Conservation (phyloP, 2,113 vertebrate species). For the Sarotherodon lohbergeri region DNA sequence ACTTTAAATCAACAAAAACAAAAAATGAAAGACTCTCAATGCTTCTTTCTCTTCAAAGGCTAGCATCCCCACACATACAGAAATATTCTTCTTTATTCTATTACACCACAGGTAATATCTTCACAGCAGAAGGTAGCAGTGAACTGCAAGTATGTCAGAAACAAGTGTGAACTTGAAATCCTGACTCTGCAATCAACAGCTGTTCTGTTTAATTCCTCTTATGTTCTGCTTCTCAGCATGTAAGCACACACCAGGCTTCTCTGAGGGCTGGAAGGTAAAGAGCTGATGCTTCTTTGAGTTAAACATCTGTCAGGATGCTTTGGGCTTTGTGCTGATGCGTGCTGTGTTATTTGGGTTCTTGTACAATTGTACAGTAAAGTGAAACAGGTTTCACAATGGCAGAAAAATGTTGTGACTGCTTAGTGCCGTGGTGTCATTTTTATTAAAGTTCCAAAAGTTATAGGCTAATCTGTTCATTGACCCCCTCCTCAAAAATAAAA, state of each 20-base stretch:
- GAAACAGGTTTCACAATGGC: neutral
- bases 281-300: neutral
- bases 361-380: neutral
- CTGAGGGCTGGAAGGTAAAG: neutral
- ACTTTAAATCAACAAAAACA: neutral
- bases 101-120: neutral
- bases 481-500: neutral
- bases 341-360: neutral
- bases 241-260: neutral
- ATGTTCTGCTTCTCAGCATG: neutral
- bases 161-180: neutral
- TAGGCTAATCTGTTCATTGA: neutral
- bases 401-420: neutral
- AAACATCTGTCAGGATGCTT: neutral
- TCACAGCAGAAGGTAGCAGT: neutral
- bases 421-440: neutral
- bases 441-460: neutral
- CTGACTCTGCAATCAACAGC: neutral
- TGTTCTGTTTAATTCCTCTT: neutral
- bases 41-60: neutral
- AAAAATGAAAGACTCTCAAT: neutral
- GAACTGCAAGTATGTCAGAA: neutral
- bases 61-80: neutral
- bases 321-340: neutral
- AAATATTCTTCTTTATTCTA: neutral